Conservation (phyloP, 2,888 invertebrate species). For the Troides aeacus region DNA sequence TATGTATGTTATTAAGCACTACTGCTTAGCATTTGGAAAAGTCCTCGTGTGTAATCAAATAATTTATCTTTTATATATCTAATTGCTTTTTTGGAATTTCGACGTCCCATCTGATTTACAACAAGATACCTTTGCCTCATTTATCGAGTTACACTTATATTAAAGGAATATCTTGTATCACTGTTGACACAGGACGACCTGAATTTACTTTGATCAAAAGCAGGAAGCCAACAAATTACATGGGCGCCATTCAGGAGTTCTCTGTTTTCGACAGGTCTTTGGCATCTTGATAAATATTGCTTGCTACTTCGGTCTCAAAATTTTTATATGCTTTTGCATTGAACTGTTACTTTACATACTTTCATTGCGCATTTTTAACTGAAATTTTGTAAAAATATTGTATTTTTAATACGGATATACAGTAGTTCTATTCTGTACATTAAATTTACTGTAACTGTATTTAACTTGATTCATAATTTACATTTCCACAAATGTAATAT, state of each 20-base stretch:
- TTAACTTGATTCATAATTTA: background rate
- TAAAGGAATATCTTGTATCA: background rate
- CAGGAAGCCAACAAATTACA: background rate
- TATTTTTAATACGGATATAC: too few relatives aligned
- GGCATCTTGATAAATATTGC: background rate
- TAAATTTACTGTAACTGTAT: background rate
- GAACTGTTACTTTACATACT: too few relatives aligned
- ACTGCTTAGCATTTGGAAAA: too few relatives aligned
- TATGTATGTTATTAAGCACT: too few relatives aligned
- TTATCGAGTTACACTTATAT: background rate
- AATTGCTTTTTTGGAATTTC: too few relatives aligned
- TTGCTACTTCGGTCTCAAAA: background rate
- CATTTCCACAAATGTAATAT: background rate
- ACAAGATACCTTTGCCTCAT: too few relatives aligned
- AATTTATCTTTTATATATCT: too few relatives aligned
- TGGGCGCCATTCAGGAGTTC: background rate
- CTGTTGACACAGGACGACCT: background rate
- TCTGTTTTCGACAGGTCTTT: background rate
- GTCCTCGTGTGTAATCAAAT: too few relatives aligned
- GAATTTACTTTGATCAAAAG: background rate
- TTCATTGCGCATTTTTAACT: too few relatives aligned
- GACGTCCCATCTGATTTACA: too few relatives aligned
- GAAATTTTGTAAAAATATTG: too few relatives aligned
- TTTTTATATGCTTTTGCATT: too few relatives aligned
- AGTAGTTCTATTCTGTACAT: background rate